Percentiles rank a stretch among this genome's conserved stretches.
phyloP scores from a whole-genome alignment of 2,113 vertebrate genomes.

The Regulus satrapa region DNA sequence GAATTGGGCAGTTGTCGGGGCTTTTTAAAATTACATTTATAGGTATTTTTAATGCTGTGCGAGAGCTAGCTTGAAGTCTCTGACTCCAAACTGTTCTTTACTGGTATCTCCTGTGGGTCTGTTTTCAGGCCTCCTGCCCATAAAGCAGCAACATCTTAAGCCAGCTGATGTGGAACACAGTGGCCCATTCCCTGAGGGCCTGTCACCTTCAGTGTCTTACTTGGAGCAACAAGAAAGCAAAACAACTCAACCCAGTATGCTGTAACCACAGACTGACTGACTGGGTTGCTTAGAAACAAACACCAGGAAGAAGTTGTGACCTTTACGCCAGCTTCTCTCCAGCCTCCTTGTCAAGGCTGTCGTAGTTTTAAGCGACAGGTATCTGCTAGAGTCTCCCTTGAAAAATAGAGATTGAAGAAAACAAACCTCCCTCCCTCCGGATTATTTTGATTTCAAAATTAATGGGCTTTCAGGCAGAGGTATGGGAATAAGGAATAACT shows the following conservation, averaged over 20 bases:
- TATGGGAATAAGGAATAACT: too few relatives aligned
- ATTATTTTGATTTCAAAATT: too few relatives aligned
- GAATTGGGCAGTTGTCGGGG: not conserved
- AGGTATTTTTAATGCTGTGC: not conserved
- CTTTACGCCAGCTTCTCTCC: not conserved
- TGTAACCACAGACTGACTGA: not conserved
- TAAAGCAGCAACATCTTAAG: not conserved
- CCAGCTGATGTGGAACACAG: not conserved
- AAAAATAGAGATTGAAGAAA: too few relatives aligned
- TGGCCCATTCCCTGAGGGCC: not conserved
- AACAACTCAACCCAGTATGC: not conserved
- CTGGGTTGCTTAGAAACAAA: not conserved
- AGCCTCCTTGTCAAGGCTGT: not conserved
- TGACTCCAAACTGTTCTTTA: not conserved
- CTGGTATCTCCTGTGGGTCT: not conserved
- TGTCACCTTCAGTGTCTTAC: not conserved
- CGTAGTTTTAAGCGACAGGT: too few relatives aligned
- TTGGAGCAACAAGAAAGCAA: not conserved
- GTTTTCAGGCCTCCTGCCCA: not conserved
- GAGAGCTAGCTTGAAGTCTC: not conserved
- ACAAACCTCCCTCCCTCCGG: too few relatives aligned
- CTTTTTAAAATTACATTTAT: not conserved
- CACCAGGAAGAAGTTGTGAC: not conserved
- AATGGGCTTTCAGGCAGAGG: too few relatives aligned
- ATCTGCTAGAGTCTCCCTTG: too few relatives aligned